Conservation (phyloP, 64 coral and sea anemone genomes). For the Porites lutea region DNA sequence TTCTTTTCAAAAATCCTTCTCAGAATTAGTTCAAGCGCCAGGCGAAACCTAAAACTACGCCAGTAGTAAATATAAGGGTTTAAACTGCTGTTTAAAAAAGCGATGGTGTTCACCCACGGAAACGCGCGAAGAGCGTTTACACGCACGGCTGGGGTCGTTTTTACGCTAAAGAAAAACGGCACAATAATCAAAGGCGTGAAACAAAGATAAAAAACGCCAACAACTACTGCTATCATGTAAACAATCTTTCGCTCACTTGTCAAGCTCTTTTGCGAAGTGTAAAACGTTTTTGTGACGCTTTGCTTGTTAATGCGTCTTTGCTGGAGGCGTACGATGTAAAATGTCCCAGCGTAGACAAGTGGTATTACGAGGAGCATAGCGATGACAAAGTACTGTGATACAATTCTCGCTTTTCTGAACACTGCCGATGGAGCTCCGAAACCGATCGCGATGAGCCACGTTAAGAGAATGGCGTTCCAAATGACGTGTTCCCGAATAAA, state of each 20-base stretch:
- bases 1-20: slow-evolving; percentile 14
- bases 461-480: slow-evolving; percentile 23
- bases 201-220: slow-evolving; percentile 88
- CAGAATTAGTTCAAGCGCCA: slow-evolving; percentile 47
- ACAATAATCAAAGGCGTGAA: slow-evolving; percentile 74
- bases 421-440: slow-evolving; percentile 61
- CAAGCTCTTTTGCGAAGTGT: slow-evolving; percentile 35
- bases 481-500: slow-evolving; percentile 48
- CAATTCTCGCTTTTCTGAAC: slow-evolving; percentile 63
- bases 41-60: slow-evolving; percentile 79
- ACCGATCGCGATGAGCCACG: slow-evolving; percentile 69
- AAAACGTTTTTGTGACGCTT: neutral
- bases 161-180: slow-evolving; percentile 57
- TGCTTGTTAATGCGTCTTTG: slow-evolving; percentile 30
- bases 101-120: slow-evolving; percentile 84
- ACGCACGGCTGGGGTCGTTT: neutral
- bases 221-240: slow-evolving; percentile 73
- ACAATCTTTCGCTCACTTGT: slow-evolving; percentile 68
- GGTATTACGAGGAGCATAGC: slow-evolving; percentile 48
- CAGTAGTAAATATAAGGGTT: slow-evolving; percentile 96
- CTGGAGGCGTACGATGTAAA: slow-evolving; percentile 61
- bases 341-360: slow-evolving; percentile 57
- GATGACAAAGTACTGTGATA: slow-evolving; percentile 83
- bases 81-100: slow-evolving; percentile 69
- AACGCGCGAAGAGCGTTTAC: slow-evolving; percentile 54